Percentiles rank a stretch among this genome's conserved stretches.
These are phyloP conservation scores for Clamator glandarius DNA, from an alignment of 2,797 vertebrate genomes.

Conservation along the genomic window DNA sequence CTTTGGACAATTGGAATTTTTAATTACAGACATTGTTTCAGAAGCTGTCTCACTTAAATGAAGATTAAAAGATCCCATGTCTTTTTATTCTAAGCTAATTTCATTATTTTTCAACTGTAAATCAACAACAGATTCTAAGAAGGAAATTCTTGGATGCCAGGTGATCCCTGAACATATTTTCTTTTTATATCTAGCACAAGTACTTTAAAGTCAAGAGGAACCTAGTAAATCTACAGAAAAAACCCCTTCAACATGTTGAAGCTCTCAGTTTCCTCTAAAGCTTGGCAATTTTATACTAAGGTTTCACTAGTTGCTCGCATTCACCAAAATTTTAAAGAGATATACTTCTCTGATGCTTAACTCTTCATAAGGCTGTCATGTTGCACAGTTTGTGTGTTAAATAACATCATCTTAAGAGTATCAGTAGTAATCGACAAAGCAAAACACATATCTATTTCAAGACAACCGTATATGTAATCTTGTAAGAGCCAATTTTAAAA, in stretches of 20 bases:
- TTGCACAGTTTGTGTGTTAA: background rate
- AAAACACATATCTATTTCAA: background rate
- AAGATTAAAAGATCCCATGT: background rate
- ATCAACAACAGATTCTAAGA: background rate
- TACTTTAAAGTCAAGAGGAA: background rate
- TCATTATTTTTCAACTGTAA: background rate
- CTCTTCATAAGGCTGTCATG: background rate
- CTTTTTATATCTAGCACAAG: background rate
- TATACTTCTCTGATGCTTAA: background rate
- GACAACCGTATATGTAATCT: background rate
- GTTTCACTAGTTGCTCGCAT: background rate
- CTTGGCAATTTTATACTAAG: background rate
- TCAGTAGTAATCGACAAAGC: background rate
- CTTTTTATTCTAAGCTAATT: background rate
- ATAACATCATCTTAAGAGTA: background rate
- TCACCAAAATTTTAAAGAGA: background rate
- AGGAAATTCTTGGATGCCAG: background rate
- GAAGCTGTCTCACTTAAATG: background rate
- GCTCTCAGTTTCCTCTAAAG: background rate
- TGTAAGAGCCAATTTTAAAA: background rate
- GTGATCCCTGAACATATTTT: background rate
- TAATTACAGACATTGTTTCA: background rate
- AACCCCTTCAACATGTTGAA: background rate
- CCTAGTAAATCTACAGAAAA: background rate
- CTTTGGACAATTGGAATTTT: background rate